Percentiles rank a stretch among this genome's conserved stretches.
Conservation (phyloP, 37 sponge, comb jelly and placozoan species). For the Beroe forskalii region DNA sequence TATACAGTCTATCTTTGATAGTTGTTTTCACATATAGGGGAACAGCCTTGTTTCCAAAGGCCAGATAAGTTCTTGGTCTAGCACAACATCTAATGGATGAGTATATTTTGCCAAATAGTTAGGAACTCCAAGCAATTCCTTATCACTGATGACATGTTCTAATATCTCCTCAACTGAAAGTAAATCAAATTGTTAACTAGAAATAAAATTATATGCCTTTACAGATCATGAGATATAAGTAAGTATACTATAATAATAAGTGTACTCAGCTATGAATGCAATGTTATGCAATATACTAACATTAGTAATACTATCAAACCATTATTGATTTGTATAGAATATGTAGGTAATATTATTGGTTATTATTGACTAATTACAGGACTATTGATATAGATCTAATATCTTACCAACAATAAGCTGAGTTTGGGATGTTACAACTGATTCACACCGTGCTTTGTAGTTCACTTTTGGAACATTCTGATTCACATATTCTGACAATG, state of each 20-base stretch:
- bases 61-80: constrained; percentile 12
- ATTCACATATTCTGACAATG: constrained; percentile 19
- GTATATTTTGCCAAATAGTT: background rate
- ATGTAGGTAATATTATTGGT: no score
- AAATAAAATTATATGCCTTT: no score
- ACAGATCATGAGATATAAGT: no score
- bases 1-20: background rate
- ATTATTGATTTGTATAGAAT: no score
- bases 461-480: constrained; percentile 23
- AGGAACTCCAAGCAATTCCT: background rate
- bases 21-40: constrained; percentile 19
- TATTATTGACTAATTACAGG: background rate
- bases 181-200: no score
- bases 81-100: background rate
- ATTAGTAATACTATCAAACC: no score
- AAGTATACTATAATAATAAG: no score
- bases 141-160: background rate
- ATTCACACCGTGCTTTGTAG: constrained; percentile 4
- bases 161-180: background rate
- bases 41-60: background rate
- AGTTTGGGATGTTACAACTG: background rate
- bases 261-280: no score
- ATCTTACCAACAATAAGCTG: constrained; percentile 2
- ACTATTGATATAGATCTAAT: background rate
- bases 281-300: no score